These are phyloP conservation scores for Leptopilina boulardi DNA, from an alignment of 1,140 invertebrate species.

Conservation along the genomic window DNA sequence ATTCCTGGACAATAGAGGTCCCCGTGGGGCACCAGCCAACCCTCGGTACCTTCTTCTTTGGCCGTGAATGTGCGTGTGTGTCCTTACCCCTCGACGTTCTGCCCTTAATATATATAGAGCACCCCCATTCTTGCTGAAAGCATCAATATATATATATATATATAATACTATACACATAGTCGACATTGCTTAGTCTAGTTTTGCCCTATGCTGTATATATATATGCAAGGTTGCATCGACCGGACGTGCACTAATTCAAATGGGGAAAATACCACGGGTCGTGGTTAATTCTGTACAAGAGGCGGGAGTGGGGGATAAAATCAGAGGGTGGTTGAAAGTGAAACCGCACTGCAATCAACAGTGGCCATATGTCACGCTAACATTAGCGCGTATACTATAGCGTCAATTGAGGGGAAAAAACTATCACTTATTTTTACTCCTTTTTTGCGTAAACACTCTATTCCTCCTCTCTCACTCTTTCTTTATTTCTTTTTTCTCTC, in stretches of 20 bases:
- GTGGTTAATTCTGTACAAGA: constrained; percentile 30
- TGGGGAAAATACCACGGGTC: constrained; percentile 43
- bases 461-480: constrained; percentile 47
- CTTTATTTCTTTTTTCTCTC: constrained; percentile 38
- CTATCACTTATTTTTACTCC: constrained; percentile 44
- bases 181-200: constrained; percentile 37
- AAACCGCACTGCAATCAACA: constrained; percentile 65
- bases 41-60: constrained; percentile 69
- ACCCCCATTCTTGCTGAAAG: constrained; percentile 40
- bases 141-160: not conserved
- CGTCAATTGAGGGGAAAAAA: constrained; percentile 66
- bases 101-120: constrained; percentile 28
- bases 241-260: constrained; percentile 54
- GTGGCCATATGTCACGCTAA: constrained; percentile 68
- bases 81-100: constrained; percentile 53
- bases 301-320: constrained; percentile 7
- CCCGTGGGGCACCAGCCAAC: constrained; percentile 68
- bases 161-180: not conserved
- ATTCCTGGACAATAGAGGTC: constrained; percentile 71
- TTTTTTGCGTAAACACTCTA: constrained; percentile 32
- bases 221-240: constrained; percentile 46
- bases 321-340: constrained; percentile 62
- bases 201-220: constrained; percentile 41
- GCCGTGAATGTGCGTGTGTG: constrained; percentile 62
- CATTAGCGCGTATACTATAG: constrained; percentile 59